Evolutionary conservation across 1,140 invertebrate species (phyloP), one percentile per base, ranked within the genome.

Genomic region (Metopolophium dirhodum): DNA sequence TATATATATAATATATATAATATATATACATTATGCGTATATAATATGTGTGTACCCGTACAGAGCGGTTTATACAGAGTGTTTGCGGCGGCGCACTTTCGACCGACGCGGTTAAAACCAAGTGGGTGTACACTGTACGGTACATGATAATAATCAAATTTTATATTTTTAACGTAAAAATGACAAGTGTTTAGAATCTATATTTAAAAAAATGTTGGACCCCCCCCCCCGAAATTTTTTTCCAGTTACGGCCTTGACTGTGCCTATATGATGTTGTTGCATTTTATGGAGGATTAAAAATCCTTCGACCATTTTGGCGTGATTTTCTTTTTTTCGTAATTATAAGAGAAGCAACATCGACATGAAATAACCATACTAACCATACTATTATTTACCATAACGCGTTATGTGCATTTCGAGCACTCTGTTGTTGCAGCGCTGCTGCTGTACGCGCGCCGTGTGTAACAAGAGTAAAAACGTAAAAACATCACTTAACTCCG

Each of bases 401-500:
- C 23, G 14, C 23, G 14, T n/a, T 2, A n/a, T 77, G 30, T 14
- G 11, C 14, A 77, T 77, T 77, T 14, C 4, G 61, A 77, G 14
- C 61, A 20, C 61, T 7, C 61, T 77, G 61, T 77, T n/a, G 61
- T 20, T 4, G 61, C 61, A 77, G 14, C 18, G n/a, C 61, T n/a
- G n/a, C 37, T 37, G 37, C 11, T 68, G 30, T 68, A 68, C 61
- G 14, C 11, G 4, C 23, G 37, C 41, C 22, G 83, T 45, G 83
- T 41, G 83, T 85, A 85, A 85, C 23, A 85, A 41, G 83, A 85
- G 41, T 26, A 90, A 41, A 41, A 57, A 90, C 26, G 37, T 41
- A 90, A n/a, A 87, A 87, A n/a, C 86, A 41, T 49, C 86, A 49
- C 61, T 77, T 77, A 77, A 77, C 30, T n/a, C 47, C 86, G 7